Conservation (phyloP, 2,888 invertebrate genomes). For the Hydroisotoma schaefferi region DNA sequence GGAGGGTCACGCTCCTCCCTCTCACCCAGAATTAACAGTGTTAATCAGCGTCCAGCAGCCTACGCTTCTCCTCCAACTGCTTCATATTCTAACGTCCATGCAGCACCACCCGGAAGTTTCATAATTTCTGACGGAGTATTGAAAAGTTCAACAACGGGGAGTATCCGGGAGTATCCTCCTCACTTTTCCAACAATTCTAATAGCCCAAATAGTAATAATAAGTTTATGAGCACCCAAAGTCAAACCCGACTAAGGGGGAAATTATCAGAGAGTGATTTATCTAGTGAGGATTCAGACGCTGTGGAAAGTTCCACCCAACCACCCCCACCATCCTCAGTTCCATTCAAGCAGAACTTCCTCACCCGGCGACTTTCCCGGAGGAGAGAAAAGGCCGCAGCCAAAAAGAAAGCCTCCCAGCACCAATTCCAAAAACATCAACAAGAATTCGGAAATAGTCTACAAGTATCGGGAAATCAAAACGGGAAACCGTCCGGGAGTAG, state of each 20-base stretch:
- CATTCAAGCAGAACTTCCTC: slow-evolving; percentile 50
- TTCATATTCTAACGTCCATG: neutral
- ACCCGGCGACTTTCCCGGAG: slow-evolving; percentile 51
- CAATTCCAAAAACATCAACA: no score
- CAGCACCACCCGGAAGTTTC: no score
- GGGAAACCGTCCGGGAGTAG: slow-evolving; percentile 38
- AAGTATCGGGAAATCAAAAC: slow-evolving; percentile 20
- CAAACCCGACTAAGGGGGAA: slow-evolving; percentile 28
- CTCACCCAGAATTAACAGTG: slow-evolving; percentile 14
- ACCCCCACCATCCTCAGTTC: neutral
- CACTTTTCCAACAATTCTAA: slow-evolving; percentile 1
- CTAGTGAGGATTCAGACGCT: slow-evolving; percentile 41
- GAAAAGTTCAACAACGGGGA: neutral
- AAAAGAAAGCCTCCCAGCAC: slow-evolving; percentile 22
- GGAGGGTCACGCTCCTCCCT: slow-evolving; percentile 16
- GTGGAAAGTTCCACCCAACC: slow-evolving; percentile 17
- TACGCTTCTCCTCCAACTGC: neutral
- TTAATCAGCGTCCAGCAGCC: no score
- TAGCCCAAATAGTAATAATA: neutral
- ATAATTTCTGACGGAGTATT: neutral
- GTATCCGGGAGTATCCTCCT: slow-evolving; percentile 2
- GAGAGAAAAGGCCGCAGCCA: slow-evolving; percentile 54
- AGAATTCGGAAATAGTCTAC: no score
- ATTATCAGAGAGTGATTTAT: slow-evolving; percentile 41
- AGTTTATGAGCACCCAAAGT: slow-evolving; percentile 32